Base-by-base conservation (phyloP, 2,113 vertebrate genomes). In the Marcusenius ussheri region DNA sequence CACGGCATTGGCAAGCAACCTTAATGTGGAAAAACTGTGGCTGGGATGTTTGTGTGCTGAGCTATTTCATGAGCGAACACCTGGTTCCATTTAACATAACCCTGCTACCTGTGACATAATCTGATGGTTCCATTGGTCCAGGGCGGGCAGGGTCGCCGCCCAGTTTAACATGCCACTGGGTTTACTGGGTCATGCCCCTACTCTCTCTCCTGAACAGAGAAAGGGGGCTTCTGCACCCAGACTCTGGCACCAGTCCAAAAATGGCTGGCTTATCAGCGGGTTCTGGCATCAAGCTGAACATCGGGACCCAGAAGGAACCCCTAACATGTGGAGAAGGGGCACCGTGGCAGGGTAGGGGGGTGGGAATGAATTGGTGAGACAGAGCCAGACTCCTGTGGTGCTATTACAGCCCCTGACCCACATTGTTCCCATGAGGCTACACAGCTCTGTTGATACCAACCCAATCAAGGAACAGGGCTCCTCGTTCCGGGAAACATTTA, bases 41-140 rank as follows among this genome's bases (percentile, higher is more conserved):
- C 62, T 70, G 74, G 31, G 35, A 80, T 80, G 35, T 80, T 80
- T 80, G 74, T 80, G 11, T 80, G 74, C 74, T 42, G 70, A 77
- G 70, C 70, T 80, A 80, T 80, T 80, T 42, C 74, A 80, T 80
- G 74, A 80, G 74, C 74, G 13, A 80, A 80, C 74, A 80, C 74
- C 74, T 80, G 74, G 74, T 80, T 35, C 35, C 74, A 80, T 42
- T 80, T 96, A 95, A 93, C 94, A 94, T 93, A 96, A 96, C 92
- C 86, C 56, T 88, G 90, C 91, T 91, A 94, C 94, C 93, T 94
- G 94, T 96, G 95, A 96, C 95, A 93, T 96, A 95, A 96, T 94
- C 91, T 10, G 89, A 92, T 93, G 46, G 90, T 92, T 80, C 74
- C 35, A 42, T 3, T 19, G 35, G 74, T 42, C 74, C 35, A 70